phyloP scores from a whole-genome alignment of 2,113 vertebrate species.

The Nibea coibor region DNA sequence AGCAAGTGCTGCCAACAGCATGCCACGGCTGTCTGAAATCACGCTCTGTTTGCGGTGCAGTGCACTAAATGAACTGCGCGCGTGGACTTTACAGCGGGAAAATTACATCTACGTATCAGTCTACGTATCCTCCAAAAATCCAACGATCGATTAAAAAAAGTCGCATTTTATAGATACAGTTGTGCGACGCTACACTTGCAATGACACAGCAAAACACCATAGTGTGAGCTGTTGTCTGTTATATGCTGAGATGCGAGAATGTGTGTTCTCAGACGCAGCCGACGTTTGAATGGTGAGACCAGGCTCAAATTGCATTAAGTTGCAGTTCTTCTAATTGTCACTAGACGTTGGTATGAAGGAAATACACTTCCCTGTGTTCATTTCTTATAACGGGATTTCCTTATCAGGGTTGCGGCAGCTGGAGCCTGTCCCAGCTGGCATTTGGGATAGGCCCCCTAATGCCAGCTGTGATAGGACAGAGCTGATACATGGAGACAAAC shows the following conservation, averaged over 20 bases:
- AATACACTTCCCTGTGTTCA: background rate
- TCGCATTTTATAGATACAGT: conserved; percentile 1
- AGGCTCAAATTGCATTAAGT: background rate
- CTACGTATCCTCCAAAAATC: background rate
- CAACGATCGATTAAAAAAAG: background rate
- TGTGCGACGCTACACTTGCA: background rate
- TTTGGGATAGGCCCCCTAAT: too few relatives aligned
- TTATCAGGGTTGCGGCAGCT: too few relatives aligned
- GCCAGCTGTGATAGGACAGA: too few relatives aligned
- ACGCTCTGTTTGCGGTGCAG: background rate
- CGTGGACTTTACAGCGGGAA: background rate
- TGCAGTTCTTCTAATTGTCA: conserved; percentile 37
- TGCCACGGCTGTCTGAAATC: conserved; percentile 10
- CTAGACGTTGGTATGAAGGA: conserved; percentile 22
- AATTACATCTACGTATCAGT: background rate
- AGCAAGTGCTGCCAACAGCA: background rate
- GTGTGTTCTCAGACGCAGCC: conserved; percentile 25
- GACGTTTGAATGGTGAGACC: conserved; percentile 12
- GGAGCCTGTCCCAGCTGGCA: too few relatives aligned
- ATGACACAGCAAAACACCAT: background rate
- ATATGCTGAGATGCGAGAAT: background rate
- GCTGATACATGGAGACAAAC: too few relatives aligned
- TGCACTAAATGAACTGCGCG: background rate
- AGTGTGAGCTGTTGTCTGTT: background rate
- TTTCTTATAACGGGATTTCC: too few relatives aligned